Base-by-base conservation (phyloP, 2,113 vertebrate genomes). In the Psittacara wagleri region DNA sequence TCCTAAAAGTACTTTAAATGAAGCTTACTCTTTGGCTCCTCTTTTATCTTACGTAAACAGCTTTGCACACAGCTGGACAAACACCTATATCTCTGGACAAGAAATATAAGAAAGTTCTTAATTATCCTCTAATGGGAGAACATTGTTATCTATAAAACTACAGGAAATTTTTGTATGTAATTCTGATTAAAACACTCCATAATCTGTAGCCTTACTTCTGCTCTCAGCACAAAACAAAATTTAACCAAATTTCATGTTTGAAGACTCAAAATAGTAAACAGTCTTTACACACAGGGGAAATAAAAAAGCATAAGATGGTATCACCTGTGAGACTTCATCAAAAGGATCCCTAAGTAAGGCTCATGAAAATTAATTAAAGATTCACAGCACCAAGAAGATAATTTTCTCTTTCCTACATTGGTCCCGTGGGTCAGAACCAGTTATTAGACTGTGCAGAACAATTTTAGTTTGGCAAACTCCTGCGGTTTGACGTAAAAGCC, bases 361-460 rank as follows among this genome's bases (percentile, higher is more conserved):
- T 85, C 11, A 85, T 59, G 83, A 87, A 94, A 79, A 85, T 80
- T 89, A 94, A 95, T 77, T 95, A 92, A 81, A 83, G 29, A n/a
- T 90, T 92, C 66, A 67, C 15, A 77, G 76, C 31, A 83, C 22
- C 44, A 76, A 54, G 18, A 76, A 91, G 62, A 62, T 69, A 83
- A 92, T 90, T 83, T 80, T 62, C 35, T 77, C 55, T 72, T 78
- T 81, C 3, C 5, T 19, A 76, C 7, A 17, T 12, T 39, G 23
- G 61, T 82, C 86, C 68, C 62, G 43, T 46, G 83, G 79, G 86
- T 93, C 69, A 82, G 66, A 78, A 88, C 12, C 39, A 82, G 48
- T 84, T 87, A 88, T 51, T 44, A 49, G 39, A 64, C n/a, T 44
- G 14, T 13, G 31, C 20, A 93, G 75, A 85, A 87, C 31, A 91